Evolutionary conservation across 2,113 vertebrate genomes (phyloP), one percentile per base, ranked within the genome.

Genomic region (Leptobrachium ailaonicum): DNA sequence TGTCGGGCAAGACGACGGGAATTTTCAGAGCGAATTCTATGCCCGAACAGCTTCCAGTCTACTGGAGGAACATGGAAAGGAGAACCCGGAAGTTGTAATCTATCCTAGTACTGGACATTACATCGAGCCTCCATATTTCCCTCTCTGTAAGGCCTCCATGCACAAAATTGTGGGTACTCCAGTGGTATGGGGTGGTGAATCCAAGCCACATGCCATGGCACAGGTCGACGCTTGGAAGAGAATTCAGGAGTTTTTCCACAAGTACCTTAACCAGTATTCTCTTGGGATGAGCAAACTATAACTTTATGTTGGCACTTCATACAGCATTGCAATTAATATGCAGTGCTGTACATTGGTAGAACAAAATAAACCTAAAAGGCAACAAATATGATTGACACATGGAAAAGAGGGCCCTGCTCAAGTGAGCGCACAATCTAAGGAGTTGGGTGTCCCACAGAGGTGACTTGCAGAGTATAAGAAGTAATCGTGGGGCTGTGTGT

Each of bases 91-190:
- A 83, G 73, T 97, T 82, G 14, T 95, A 10, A 87, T 73, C 41
- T 98, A 98, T 71, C 92, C 94, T 1, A 92, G 90, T 79, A 89
- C 95, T 6, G 96, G 97, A 1, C 96, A 98, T 87, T 96, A 95
- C 79, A 88, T 98, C 3, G 95, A 98, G 12, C 89, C 94, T 5
- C 95, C 96, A 41, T 91, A 95, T 87, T 94, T 92, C 1, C 89
- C 90, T 0, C 82, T 81, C 80, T 88, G 87, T 63, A 76, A 53
- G 6, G 86, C 86, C 14, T 73, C 77, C 14, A 11, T 79, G 0
- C 87, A 91, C 6, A 68, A 82, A 9, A 0, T 85, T 1, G 0
- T 54, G 0, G 66, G 76, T 0, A 2, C 0, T 0, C 12, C 75
- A 0, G 64, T 84, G 4, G 0, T 84, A 67, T 92, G 89, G 90